Evolutionary conservation across 2,888 invertebrate species (phyloP).

Genomic region (Eupithecia centaureata): DNA sequence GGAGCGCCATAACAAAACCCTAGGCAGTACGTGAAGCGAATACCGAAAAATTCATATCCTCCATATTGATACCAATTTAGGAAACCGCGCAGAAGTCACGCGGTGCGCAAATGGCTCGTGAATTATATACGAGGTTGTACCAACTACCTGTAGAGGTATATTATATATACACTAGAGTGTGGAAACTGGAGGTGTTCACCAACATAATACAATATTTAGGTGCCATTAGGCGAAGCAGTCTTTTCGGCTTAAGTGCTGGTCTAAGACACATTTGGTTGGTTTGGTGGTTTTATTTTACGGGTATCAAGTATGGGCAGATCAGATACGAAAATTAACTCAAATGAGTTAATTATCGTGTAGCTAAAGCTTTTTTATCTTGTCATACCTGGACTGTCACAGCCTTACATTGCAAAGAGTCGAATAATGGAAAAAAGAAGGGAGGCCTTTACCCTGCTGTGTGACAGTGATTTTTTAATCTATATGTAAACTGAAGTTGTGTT

Average conservation of each 20-base stretch:
- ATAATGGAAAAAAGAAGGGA: neutral
- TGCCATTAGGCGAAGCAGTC: neutral
- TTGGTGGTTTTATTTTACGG: neutral
- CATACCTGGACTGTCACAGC: too few species aligned
- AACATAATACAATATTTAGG: neutral
- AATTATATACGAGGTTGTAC: conserved; percentile 64
- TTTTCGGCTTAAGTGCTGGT: neutral
- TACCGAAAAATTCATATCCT: conserved; percentile 34
- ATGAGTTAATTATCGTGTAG: too few species aligned
- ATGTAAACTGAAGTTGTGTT: too few species aligned
- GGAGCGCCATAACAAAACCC: conserved; percentile 17
- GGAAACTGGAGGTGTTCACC: neutral
- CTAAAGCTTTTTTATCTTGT: too few species aligned
- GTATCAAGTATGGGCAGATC: neutral
- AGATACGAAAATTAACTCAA: too few species aligned
- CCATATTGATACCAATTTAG: conserved; percentile 48
- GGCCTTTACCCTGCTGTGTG: neutral
- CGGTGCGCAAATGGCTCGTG: conserved; percentile 64
- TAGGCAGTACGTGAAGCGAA: conserved; percentile 24
- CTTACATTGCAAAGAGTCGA: too few species aligned
- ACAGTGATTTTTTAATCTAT: neutral
- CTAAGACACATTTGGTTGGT: neutral
- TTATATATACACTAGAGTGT: neutral
- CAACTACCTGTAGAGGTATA: neutral
- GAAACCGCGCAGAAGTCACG: conserved; percentile 53